Evolutionary conservation across 2,113 vertebrate species (phyloP).

Genomic region (Hydropotes inermis): DNA sequence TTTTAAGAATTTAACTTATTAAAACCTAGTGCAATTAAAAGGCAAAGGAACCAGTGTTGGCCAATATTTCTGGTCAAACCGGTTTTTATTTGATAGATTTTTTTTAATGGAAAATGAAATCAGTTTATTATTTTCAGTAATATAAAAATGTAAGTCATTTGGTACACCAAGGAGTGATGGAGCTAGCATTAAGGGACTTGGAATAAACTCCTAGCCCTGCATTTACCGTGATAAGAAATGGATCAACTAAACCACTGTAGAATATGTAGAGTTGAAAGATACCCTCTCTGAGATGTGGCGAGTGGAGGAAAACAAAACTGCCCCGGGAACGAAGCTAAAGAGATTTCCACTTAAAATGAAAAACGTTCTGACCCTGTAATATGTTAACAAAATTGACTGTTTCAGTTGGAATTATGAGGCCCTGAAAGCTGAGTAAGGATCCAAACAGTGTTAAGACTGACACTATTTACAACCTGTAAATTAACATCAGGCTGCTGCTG

Average conservation of each 20-base stretch:
- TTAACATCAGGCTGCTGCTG: neutral
- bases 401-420: neutral
- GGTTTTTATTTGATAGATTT: neutral
- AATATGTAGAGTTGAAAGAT: neutral
- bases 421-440: neutral
- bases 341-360: neutral
- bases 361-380: neutral
- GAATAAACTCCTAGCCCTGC: neutral
- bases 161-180: neutral
- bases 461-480: neutral
- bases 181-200: neutral
- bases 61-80: neutral
- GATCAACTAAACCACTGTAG: no score
- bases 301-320: neutral
- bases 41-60: neutral
- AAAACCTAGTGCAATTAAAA: neutral
- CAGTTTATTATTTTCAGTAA: neutral
- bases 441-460: neutral
- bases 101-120: neutral
- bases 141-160: neutral
- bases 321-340: neutral
- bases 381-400: neutral
- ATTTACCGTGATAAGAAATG: neutral
- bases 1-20: neutral
- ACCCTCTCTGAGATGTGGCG: neutral